These are phyloP conservation scores for Poecilobothrus nobilitatus DNA, from an alignment of 2,888 invertebrate species.

Conservation along the genomic window DNA sequence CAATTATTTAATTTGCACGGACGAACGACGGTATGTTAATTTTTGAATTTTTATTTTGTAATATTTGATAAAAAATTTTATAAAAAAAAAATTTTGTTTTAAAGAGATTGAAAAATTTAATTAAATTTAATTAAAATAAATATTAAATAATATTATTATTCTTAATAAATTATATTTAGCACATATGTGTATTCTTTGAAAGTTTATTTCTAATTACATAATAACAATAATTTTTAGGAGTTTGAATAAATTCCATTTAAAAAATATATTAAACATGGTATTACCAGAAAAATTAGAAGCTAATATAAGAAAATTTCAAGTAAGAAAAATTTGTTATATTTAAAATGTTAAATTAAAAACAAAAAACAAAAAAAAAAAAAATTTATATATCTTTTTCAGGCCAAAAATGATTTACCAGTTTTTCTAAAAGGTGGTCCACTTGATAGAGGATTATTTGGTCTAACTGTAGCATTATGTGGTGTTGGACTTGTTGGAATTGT, in stretches of 20 bases:
- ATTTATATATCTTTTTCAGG: constrained; percentile 29
- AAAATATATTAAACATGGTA: constrained; percentile 33
- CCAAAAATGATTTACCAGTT: constrained; percentile 37
- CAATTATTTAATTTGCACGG: too few species aligned
- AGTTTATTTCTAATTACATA: background rate
- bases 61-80: too few species aligned
- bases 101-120: too few species aligned
- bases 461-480: constrained; percentile 39
- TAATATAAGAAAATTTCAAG: constrained; percentile 41
- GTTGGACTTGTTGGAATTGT: constrained; percentile 35
- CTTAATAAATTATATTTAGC: too few species aligned
- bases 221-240: background rate
- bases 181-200: too few species aligned
- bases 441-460: constrained; percentile 38
- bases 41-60: too few species aligned
- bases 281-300: constrained; percentile 37
- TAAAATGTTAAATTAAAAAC: background rate
- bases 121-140: too few species aligned
- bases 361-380: constrained; percentile 8
- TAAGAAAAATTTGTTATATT: constrained; percentile 18
- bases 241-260: too few species aligned
- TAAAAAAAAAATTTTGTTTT: too few species aligned
- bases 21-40: too few species aligned
- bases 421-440: constrained; percentile 42
- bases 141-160: too few species aligned